Evolutionary conservation across 2,797 vertebrate species (phyloP).

Genomic region (Takifugu rubripes): DNA sequence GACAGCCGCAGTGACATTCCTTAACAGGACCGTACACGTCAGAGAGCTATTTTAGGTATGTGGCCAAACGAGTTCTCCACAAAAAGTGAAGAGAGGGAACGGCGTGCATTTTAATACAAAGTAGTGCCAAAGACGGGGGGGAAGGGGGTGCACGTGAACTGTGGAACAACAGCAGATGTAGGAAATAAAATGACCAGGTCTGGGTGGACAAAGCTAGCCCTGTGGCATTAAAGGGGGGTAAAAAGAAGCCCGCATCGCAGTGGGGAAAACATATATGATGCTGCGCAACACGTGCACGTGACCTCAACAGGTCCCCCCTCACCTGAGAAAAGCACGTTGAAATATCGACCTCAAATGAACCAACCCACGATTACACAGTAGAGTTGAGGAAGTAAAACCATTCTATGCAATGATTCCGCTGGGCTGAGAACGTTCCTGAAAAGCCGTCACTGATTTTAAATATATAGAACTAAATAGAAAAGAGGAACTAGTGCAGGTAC

Average conservation of each 20-base stretch:
- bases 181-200: constrained; percentile 14
- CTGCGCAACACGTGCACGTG: no score
- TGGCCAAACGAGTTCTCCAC: constrained; percentile 80
- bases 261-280: no score
- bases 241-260: constrained; percentile 36
- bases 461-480: no score
- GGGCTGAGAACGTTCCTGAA: no score
- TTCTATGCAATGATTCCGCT: no score
- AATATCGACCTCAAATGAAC: no score
- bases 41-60: constrained; percentile 87
- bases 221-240: constrained; percentile 61
- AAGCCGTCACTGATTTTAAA: no score
- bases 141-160: constrained; percentile 30
- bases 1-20: constrained; percentile 82
- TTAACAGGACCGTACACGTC: constrained; percentile 83
- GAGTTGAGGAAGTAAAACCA: no score
- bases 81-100: constrained; percentile 64
- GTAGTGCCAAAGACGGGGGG: constrained; percentile 8
- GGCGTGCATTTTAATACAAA: constrained; percentile 46
- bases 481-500: no score
- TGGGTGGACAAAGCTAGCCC: neutral
- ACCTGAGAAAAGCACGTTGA: no score
- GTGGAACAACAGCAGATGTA: constrained; percentile 24
- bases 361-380: no score
- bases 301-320: no score